Evolutionary conservation across 2,888 invertebrate species (phyloP).

Genomic region (Lasioglossum calceatum): DNA sequence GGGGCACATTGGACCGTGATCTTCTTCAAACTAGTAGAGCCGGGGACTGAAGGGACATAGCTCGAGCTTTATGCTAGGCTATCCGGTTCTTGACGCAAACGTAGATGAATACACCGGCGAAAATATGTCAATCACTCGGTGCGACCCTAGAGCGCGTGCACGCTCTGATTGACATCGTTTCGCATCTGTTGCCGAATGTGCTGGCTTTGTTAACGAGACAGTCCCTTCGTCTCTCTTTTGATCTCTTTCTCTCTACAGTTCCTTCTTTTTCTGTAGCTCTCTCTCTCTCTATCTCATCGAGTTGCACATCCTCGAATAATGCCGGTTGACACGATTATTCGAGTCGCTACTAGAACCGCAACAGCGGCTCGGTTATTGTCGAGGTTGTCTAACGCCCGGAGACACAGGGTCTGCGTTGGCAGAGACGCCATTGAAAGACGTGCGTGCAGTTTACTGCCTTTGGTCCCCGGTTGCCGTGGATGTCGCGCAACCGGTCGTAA

Average conservation of each 20-base stretch:
- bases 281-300: slow-evolving; percentile 17
- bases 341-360: slow-evolving; percentile 65
- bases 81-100: slow-evolving; percentile 21
- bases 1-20: slow-evolving; percentile 25
- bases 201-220: slow-evolving; percentile 69
- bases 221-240: not conserved
- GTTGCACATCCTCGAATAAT: slow-evolving; percentile 57
- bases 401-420: slow-evolving; percentile 10
- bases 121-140: slow-evolving; percentile 82
- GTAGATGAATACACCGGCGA: slow-evolving; percentile 74
- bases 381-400: slow-evolving; percentile 31
- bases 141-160: slow-evolving; percentile 69
- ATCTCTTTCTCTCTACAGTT: not conserved
- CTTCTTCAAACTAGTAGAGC: not conserved
- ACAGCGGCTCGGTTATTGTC: slow-evolving; percentile 66
- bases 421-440: slow-evolving; percentile 28
- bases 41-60: slow-evolving; percentile 22
- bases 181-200: slow-evolving; percentile 77
- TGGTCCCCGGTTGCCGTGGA: slow-evolving; percentile 23
- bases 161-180: slow-evolving; percentile 75
- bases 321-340: slow-evolving; percentile 65
- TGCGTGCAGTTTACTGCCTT: slow-evolving; percentile 9
- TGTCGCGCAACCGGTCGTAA: slow-evolving; percentile 53
- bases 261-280: not conserved
- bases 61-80: slow-evolving; percentile 38